Base-by-base conservation (phyloP, 2,113 vertebrate species). In the Potamarius usumacintae region DNA sequence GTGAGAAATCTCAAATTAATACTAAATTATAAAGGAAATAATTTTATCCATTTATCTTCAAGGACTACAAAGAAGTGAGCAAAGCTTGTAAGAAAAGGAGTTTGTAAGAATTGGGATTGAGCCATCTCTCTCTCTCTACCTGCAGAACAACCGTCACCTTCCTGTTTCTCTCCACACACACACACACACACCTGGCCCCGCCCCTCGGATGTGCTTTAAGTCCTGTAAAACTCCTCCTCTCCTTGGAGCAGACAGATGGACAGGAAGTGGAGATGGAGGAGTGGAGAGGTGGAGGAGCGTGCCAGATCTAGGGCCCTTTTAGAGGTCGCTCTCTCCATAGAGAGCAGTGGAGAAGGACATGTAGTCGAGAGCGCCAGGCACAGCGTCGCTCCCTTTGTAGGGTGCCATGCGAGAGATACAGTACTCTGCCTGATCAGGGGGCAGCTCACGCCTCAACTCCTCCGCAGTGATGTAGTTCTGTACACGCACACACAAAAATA, bases 341-440 rank as follows among this genome's bases (percentile, higher is more conserved):
- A 99, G 96, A 30, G 98, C 98, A 2, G 98, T 99, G 90, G 98
- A 99, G 95, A 99, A 99, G 89, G 98, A 99, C 98, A 99, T 99
- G 94, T 99, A 99, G 96, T 99, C 98, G 74, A 99, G 97, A 89
- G 98, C 98, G 34, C 98, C 98, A 0, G 97, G 97, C 48, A 97
- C 95, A 1, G 90, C 95, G 48, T 99, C 98, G 0, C 96, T 97
- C 83, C 98, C 98, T 0, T 76, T 92, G 94, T 99, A 99, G 5
- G 98, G 98, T 0, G 97, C 97, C 98, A 99, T 99, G 83, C 98
- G 95, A 15, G 96, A 97, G n/a, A 99, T 99, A 95, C 98, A 99
- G 62, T 99, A 99, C 50, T 99, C 98, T 0, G 98, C 98, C 94
- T 99, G 98, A 91, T 99, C 98, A 0, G 98, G 98, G 25, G 98